Conservation (phyloP, 2,797 vertebrate genomes). For the Chelon auratus region DNA sequence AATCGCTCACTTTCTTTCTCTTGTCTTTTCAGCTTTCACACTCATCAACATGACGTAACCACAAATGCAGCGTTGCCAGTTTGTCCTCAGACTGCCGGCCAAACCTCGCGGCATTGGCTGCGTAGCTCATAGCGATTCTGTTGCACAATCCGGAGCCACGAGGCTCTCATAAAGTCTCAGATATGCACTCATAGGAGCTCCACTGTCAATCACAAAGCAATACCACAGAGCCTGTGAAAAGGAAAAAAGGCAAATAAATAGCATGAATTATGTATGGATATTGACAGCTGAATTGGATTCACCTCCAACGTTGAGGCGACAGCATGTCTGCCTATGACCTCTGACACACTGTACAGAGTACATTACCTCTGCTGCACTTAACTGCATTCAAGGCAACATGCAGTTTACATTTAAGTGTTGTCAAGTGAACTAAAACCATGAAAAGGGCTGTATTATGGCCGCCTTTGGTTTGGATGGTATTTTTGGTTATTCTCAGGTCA, state of each 20-base stretch:
- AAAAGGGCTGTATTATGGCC: not conserved
- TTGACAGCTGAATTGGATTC: constrained; percentile 24
- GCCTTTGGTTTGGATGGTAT: no score
- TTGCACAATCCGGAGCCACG: constrained; percentile 49
- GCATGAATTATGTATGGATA: constrained; percentile 48
- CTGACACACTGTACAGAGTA: not conserved
- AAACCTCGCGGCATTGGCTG: constrained; percentile 49
- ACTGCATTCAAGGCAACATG: not conserved
- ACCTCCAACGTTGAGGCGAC: constrained; percentile 20
- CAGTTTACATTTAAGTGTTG: not conserved
- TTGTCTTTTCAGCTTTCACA: constrained; percentile 72
- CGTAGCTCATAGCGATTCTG: constrained; percentile 23
- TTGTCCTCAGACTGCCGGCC: constrained; percentile 43
- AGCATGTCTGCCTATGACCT: constrained; percentile 2
- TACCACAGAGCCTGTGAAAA: constrained; percentile 22
- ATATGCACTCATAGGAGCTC: constrained; percentile 33
- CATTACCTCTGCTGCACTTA: not conserved
- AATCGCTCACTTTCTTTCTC: constrained; percentile 42
- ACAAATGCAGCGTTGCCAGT: constrained; percentile 40
- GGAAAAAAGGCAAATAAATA: constrained; percentile 19
- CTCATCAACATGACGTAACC: constrained; percentile 45
- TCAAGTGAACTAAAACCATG: not conserved
- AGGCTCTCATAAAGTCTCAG: constrained; percentile 19
- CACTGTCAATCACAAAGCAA: constrained; percentile 45
- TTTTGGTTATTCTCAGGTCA: not conserved